Percentiles rank a stretch among this genome's conserved stretches.
Conservation (phyloP, 2,888 invertebrate genomes). For the Nymphalis polychloros region DNA sequence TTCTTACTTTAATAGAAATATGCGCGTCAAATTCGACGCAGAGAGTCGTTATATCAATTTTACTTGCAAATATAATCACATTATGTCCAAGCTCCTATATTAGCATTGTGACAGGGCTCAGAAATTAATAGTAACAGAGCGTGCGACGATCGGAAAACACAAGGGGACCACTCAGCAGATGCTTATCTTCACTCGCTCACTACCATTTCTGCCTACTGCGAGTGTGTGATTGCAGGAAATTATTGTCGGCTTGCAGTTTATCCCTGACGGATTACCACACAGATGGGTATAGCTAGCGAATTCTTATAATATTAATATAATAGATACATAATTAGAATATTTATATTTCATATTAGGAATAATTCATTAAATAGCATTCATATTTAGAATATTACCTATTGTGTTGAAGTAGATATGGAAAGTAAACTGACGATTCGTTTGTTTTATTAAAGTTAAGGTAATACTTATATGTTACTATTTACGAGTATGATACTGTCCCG, state of each 20-base stretch:
- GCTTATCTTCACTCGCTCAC: slow-evolving; percentile 72
- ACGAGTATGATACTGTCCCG: no score
- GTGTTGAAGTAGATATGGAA: no score
- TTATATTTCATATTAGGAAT: no score
- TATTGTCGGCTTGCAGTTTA: slow-evolving; percentile 35
- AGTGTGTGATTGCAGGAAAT: slow-evolving; percentile 40
- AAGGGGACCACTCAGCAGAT: slow-evolving; percentile 80
- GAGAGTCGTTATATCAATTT: slow-evolving; percentile 61
- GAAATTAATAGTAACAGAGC: slow-evolving; percentile 78
- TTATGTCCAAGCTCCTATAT: slow-evolving; percentile 68
- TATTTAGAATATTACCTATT: no score
- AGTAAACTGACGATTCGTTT: no score
- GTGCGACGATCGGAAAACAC: slow-evolving; percentile 70
- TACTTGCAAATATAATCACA: slow-evolving; percentile 79
- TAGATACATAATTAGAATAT: no score
- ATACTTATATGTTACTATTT: no score
- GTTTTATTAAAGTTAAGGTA: no score
- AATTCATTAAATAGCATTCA: no score
- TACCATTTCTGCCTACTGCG: slow-evolving; percentile 33
- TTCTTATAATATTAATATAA: neutral
- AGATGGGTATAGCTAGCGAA: slow-evolving; percentile 1
- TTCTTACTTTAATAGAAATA: neutral
- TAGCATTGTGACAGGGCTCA: slow-evolving; percentile 71
- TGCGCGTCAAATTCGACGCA: slow-evolving; percentile 2
- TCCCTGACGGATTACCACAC: slow-evolving; percentile 31